A percentile compares a stretch with the other conserved stretches of the same genome.
Conservation (phyloP, 2,113 vertebrate species). For the Syngnathus typhle region DNA sequence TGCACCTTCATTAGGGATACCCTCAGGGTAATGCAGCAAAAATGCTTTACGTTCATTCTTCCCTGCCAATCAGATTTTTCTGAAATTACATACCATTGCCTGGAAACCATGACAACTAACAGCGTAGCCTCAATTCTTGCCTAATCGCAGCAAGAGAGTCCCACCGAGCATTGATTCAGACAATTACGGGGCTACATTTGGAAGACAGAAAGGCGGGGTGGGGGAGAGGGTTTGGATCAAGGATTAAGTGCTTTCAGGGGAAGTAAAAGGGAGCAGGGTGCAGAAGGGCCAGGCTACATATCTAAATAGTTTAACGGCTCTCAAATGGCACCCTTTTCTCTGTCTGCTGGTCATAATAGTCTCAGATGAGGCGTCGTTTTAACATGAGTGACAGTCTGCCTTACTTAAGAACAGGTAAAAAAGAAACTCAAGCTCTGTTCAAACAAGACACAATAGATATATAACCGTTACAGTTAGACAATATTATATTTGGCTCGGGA, state of each 20-base stretch:
- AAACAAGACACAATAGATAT: too few species aligned
- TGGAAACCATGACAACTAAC: slow-evolving; percentile 62
- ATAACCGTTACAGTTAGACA: background rate
- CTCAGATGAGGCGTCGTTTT: slow-evolving; percentile 17
- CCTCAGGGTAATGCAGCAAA: slow-evolving; percentile 43
- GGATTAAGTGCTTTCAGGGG: slow-evolving; percentile 37
- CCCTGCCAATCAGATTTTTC: slow-evolving; percentile 35
- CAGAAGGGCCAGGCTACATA: slow-evolving; percentile 14
- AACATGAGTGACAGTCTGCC: slow-evolving; percentile 4
- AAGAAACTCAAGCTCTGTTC: background rate
- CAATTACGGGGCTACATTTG: slow-evolving; percentile 60
- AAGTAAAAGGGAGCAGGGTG: slow-evolving; percentile 28
- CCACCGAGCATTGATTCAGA: slow-evolving; percentile 60
- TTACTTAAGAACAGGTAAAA: background rate
- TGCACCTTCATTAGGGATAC: slow-evolving; percentile 31
- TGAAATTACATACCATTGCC: slow-evolving; percentile 23
- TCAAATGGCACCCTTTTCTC: slow-evolving; percentile 28
- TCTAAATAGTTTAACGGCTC: slow-evolving; percentile 45
- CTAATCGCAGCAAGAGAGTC: slow-evolving; percentile 55
- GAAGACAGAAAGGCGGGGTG: slow-evolving; percentile 40
- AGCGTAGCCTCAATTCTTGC: slow-evolving; percentile 50
- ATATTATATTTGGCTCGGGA: background rate
- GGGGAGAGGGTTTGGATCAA: slow-evolving; percentile 7
- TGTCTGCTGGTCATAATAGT: slow-evolving; percentile 21
- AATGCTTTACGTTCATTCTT: slow-evolving; percentile 63